Conservation (phyloP, 2,113 vertebrate genomes). For the Daphoenositta chrysoptera region DNA sequence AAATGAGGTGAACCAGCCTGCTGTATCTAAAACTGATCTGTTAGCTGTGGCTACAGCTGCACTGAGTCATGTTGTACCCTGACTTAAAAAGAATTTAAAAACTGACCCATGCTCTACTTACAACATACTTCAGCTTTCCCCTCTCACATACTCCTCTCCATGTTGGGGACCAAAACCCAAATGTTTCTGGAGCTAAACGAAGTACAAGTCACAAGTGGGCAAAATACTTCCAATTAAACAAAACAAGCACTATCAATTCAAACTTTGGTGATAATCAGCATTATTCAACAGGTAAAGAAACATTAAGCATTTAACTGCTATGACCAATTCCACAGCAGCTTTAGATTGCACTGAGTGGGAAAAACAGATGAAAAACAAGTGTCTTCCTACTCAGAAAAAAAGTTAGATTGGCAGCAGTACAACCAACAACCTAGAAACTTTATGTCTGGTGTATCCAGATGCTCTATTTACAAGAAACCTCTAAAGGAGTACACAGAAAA, state of each 20-base stretch:
- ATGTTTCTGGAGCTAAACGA: not conserved
- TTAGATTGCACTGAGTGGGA: not conserved
- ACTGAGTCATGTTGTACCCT: not conserved
- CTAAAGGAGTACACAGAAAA: not conserved
- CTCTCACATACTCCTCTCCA: not conserved
- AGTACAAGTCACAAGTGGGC: not conserved
- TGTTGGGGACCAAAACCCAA: rapidly evolving
- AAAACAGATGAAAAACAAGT: not conserved
- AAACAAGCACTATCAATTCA: not conserved
- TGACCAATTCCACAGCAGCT: not conserved
- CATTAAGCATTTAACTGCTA: not conserved
- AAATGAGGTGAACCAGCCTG: not conserved
- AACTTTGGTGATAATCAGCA: not conserved
- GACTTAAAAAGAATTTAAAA: not conserved
- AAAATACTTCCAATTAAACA: not conserved
- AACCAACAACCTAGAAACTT: not conserved
- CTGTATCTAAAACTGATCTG: not conserved
- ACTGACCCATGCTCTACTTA: not conserved
- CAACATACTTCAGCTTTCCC: not conserved
- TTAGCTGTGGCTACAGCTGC: not conserved
- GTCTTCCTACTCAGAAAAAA: not conserved
- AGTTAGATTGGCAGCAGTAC: not conserved
- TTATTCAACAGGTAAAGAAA: not conserved
- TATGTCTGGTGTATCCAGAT: not conserved
- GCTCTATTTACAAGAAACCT: not conserved